A percentile compares a stretch with the other conserved stretches of the same genome.
These are phyloP conservation scores for Miichthys miiuy DNA, from an alignment of 2,797 vertebrate genomes.

Conservation along the genomic window DNA sequence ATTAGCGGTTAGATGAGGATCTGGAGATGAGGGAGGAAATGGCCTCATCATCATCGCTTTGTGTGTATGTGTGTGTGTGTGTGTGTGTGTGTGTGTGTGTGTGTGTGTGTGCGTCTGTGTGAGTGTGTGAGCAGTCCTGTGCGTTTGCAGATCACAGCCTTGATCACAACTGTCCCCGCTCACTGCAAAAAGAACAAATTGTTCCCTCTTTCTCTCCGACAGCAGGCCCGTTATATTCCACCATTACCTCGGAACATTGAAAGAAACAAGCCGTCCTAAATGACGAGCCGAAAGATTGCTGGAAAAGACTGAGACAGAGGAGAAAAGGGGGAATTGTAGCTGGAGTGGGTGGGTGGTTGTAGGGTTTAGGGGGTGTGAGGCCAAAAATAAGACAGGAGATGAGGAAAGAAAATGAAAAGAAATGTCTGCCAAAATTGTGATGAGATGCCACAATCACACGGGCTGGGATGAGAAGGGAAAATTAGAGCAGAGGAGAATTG, in stretches of 20 bases:
- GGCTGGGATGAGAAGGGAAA: slow-evolving; percentile 64
- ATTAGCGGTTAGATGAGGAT: slow-evolving; percentile 87
- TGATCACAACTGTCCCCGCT: slow-evolving; percentile 71
- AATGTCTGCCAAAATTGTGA: slow-evolving; percentile 79
- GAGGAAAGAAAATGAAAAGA: slow-evolving; percentile 81
- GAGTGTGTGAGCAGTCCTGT: slow-evolving; percentile 26
- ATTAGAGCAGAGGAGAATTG: slow-evolving; percentile 70
- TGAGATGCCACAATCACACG: slow-evolving; percentile 77
- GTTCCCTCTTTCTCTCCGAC: slow-evolving; percentile 74
- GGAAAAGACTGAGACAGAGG: slow-evolving; percentile 58
- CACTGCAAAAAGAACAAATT: slow-evolving; percentile 84
- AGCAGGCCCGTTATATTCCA: slow-evolving; percentile 70
- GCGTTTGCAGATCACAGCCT: slow-evolving; percentile 74
- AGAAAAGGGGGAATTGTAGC: slow-evolving; percentile 34
- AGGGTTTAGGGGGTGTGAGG: slow-evolving; percentile 43
- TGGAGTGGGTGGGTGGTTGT: slow-evolving; percentile 27
- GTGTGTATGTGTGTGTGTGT: slow-evolving; percentile 46
- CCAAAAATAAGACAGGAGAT: slow-evolving; percentile 80
- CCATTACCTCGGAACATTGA: slow-evolving; percentile 85
- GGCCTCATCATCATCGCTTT: slow-evolving; percentile 84
- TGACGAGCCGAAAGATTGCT: slow-evolving; percentile 79
- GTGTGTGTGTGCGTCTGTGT: slow-evolving; percentile 22
- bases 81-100: slow-evolving; percentile 36
- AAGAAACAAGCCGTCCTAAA: slow-evolving; percentile 80
- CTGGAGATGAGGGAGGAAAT: slow-evolving; percentile 87